These are phyloP conservation scores for Cerastis leucographa DNA, from an alignment of 2,888 invertebrate genomes.

Conservation along the genomic window DNA sequence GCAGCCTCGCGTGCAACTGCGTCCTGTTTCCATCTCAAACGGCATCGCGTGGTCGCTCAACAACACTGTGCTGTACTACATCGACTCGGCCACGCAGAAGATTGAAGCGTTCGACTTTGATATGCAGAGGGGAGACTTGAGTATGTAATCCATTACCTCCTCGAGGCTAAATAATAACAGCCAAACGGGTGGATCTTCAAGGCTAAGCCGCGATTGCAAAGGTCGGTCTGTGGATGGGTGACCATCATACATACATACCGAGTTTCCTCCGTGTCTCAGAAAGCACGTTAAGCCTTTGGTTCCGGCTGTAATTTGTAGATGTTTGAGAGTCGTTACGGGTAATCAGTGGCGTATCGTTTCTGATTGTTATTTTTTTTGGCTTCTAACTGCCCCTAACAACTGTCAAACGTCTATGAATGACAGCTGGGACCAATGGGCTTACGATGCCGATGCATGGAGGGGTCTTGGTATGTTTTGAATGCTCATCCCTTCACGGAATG, in stretches of 20 bases:
- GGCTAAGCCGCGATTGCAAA: no score
- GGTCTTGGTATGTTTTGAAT: background rate
- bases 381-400: background rate
- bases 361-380: background rate
- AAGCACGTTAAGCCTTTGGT: no score
- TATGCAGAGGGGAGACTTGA: slow-evolving; percentile 75
- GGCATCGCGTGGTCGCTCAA: slow-evolving; percentile 94
- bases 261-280: no score
- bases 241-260: no score
- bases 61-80: slow-evolving; percentile 93
- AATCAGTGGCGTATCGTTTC: background rate
- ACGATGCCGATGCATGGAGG: background rate
- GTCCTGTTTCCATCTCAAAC: slow-evolving; percentile 92
- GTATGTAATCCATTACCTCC: slow-evolving; percentile 67
- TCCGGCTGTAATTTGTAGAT: no score
- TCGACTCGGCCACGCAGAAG: slow-evolving; percentile 92
- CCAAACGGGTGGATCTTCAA: no score
- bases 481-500: background rate
- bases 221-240: no score
- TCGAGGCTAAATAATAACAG: no score
- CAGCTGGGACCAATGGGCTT: background rate
- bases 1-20: slow-evolving; percentile 73
- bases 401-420: background rate
- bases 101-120: slow-evolving; percentile 93
- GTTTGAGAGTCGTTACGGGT: no score